Conservation (phyloP, 2,113 vertebrate species). For the Rhombomys opimus region DNA sequence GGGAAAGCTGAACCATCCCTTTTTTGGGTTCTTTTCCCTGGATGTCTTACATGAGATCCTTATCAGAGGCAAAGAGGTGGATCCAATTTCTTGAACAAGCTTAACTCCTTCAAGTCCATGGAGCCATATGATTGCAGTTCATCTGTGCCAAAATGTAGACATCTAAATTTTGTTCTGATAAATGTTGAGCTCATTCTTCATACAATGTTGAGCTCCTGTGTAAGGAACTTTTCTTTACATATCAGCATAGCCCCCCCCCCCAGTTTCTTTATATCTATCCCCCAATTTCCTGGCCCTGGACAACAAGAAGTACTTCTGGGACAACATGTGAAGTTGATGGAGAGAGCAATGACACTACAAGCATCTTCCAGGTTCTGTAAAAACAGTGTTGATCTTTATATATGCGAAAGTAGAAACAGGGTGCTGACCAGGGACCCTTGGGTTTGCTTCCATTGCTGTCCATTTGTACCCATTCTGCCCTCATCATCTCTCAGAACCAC, state of each 20-base stretch:
- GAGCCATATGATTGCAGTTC: background rate
- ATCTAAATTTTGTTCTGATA: conserved; percentile 36
- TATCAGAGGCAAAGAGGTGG: background rate
- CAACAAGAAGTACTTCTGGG: background rate
- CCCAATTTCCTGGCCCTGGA: background rate
- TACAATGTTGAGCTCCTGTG: too few species aligned
- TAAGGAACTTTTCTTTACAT: background rate
- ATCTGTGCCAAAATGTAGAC: background rate
- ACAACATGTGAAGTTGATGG: background rate
- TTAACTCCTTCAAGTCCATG: background rate
- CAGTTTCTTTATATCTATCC: background rate
- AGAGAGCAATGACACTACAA: background rate
- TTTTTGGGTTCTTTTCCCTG: background rate
- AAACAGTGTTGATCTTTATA: background rate
- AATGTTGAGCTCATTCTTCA: background rate
- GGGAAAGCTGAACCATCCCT: background rate
- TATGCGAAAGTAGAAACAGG: conserved; percentile 11
- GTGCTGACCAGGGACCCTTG: conserved; percentile 58
- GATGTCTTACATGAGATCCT: background rate
- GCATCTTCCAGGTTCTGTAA: background rate
- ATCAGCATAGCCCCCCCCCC: background rate
- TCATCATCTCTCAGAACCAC: background rate
- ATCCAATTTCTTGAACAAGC: background rate
- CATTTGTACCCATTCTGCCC: background rate
- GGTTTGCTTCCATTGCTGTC: background rate